A percentile compares a stretch with the other conserved stretches of the same genome.
Evolutionary conservation across 2,888 invertebrate species (phyloP).

Genomic region (Phyto melanocephala): DNA sequence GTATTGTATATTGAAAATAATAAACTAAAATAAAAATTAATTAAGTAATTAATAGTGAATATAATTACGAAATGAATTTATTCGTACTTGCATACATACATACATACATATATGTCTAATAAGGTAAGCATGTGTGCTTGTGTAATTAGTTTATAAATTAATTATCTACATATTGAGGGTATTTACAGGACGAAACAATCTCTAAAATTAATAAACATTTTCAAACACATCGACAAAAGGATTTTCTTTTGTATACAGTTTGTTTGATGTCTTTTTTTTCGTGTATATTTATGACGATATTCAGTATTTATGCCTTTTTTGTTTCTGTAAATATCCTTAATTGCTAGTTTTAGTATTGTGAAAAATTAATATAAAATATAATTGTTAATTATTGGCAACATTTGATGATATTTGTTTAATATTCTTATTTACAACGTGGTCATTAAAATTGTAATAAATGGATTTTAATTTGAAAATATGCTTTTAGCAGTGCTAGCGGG

Average conservation of each 20-base stretch:
- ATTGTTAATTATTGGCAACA: slow-evolving; percentile 1
- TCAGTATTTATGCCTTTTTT: neutral
- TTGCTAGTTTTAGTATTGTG: neutral
- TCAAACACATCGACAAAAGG: neutral
- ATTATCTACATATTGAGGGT: neutral
- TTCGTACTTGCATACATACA: too few species aligned
- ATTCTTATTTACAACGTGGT: neutral
- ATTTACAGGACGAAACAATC: neutral
- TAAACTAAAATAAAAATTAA: slow-evolving; percentile 23
- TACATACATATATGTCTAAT: too few species aligned
- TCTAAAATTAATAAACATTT: neutral
- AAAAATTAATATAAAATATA: too few species aligned
- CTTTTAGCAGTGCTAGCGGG: neutral
- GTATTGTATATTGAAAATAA: too few species aligned
- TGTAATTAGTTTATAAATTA: slow-evolving; percentile 7
- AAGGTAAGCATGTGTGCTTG: slow-evolving; percentile 12
- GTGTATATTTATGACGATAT: neutral
- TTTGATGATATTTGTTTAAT: neutral
- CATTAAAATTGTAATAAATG: neutral
- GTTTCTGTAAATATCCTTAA: slow-evolving; percentile 2
- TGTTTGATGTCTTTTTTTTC: neutral
- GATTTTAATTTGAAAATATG: neutral
- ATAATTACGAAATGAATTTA: slow-evolving; percentile 19
- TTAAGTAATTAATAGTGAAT: slow-evolving; percentile 31
- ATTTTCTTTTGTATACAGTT: neutral